Base-by-base conservation (phyloP, 2,113 vertebrate species). In the Marmota flaviventris region DNA sequence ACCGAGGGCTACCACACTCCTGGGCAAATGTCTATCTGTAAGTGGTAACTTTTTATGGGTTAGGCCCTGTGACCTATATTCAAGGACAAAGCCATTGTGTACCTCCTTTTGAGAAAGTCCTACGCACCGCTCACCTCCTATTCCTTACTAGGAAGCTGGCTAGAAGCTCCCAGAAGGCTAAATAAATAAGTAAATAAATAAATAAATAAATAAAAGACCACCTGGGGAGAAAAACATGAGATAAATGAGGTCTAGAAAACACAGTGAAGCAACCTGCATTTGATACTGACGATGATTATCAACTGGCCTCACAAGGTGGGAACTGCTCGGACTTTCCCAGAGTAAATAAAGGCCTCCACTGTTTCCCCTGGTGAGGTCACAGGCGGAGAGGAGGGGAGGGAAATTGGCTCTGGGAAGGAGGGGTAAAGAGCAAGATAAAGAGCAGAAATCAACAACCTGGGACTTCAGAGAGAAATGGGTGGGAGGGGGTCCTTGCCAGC, bases 331-430 rank as follows among this genome's bases (percentile, higher is more conserved):
- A 76, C 12, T 93, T 93, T 93, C 97, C 48, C 61, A 93, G 84
- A 94, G 77, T 67, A 67, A 97, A 98, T 96, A 5, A 85, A 98
- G 96, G 94, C 96, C 93, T 97, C 83, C 70, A 39, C 18, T 98
- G 96, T 98, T 98, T 98, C 85, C 91, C 72, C 9, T 93, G 42
- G 39, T 48, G 96, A 98, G 96, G 98, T 98, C 92, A 97, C 45
- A 61, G 93, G 87, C 87, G 45, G n/a, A 42, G 79, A 63, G 65
- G 82, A 97, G 93, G 69, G 9, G 39, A 97, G 87, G 72, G 58
- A 95, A 93, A 85, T 34, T 75, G 39, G 65, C 34, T 34, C 13
- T 10, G 7, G 48, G 11, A 89, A 29, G 81, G 9, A 67, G 17
- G 22, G 16, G 12, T 48, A 56, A 45, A 45, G 45, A 39, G 42